Conservation (phyloP, 1,140 invertebrate species). For the Polypedilum vanderplanki region DNA sequence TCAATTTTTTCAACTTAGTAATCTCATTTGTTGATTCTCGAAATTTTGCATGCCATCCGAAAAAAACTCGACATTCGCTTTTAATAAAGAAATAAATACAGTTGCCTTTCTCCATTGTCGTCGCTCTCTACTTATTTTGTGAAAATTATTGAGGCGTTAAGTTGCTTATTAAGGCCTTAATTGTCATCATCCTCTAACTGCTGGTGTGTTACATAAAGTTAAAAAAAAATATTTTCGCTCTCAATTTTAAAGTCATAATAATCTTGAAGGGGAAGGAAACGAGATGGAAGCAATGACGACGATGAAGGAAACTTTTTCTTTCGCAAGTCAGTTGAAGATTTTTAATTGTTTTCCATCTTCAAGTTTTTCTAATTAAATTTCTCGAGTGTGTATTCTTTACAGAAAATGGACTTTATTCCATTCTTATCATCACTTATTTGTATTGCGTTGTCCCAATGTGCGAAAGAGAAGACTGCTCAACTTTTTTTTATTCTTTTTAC, state of each 20-base stretch:
- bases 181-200: slow-evolving; percentile 8
- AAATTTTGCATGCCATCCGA: too few relatives aligned
- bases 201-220: not conserved
- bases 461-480: not conserved
- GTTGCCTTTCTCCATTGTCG: too few relatives aligned
- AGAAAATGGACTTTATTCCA: not conserved
- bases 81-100: too few relatives aligned
- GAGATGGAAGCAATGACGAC: not conserved
- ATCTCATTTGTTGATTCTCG: too few relatives aligned
- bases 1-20: too few relatives aligned
- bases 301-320: not conserved
- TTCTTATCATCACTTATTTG: not conserved
- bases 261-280: not conserved
- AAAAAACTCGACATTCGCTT: too few relatives aligned
- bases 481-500: not conserved
- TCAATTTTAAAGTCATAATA: not conserved
- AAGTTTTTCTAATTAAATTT: slow-evolving; percentile 9
- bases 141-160: not conserved
- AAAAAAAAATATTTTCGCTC: too few relatives aligned
- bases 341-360: not conserved
- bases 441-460: not conserved
- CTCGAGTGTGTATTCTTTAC: not conserved
- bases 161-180: slow-evolving; percentile 15
- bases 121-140: not conserved
- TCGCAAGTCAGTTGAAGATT: not conserved